Evolutionary conservation across 2,113 vertebrate species (phyloP).

Genomic region (Rhabdomys dilectus): DNA sequence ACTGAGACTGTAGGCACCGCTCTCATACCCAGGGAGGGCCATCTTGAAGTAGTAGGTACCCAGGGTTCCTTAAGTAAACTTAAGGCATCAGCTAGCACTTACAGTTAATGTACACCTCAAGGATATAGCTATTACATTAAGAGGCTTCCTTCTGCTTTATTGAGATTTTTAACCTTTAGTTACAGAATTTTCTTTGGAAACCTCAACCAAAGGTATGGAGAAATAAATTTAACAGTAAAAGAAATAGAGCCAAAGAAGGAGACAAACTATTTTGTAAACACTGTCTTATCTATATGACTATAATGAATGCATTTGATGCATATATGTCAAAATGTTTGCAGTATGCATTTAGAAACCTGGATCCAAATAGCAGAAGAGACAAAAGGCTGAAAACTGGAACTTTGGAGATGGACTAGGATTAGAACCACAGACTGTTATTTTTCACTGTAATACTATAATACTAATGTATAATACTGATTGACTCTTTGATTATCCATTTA

Average conservation of each 20-base stretch:
- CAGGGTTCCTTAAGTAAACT: background rate
- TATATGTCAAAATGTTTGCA: background rate
- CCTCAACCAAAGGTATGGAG: background rate
- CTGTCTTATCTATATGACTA: background rate
- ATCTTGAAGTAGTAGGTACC: background rate
- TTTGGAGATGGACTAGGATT: background rate
- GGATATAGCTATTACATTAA: constrained; percentile 14
- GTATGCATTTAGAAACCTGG: background rate
- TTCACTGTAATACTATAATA: constrained; percentile 7
- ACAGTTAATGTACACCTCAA: background rate
- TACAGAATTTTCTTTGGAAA: constrained; percentile 52
- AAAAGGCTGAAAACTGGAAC: background rate
- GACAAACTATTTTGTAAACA: background rate
- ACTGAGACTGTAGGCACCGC: background rate
- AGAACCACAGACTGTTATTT: background rate
- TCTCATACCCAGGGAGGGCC: too few relatives aligned
- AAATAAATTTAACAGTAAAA: constrained; percentile 39
- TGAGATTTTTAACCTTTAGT: background rate
- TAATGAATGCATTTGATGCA: background rate
- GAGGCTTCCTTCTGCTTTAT: background rate
- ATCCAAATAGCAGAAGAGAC: background rate
- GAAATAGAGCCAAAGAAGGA: background rate
- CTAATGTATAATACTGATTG: background rate
- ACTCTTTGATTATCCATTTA: background rate
- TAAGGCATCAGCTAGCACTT: background rate